Conservation (phyloP, 2,888 invertebrate species). For the Beris morrisii region DNA sequence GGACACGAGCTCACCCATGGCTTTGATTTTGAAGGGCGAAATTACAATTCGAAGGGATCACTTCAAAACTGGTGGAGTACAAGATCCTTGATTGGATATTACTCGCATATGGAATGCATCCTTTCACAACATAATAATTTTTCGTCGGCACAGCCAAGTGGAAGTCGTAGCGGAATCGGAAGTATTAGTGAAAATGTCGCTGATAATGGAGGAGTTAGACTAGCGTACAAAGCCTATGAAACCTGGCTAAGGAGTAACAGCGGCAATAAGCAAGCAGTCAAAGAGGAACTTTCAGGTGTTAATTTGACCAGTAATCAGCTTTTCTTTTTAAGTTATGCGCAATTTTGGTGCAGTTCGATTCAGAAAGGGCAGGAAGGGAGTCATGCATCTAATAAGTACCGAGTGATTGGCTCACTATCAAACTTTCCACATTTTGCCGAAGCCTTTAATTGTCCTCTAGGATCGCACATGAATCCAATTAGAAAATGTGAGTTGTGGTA, state of each 20-base stretch:
- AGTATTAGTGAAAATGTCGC: conserved; percentile 41
- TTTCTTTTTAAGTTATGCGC: conserved; percentile 43
- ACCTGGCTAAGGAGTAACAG: conserved; percentile 35
- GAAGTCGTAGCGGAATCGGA: conserved; percentile 10
- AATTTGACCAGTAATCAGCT: conserved; percentile 39
- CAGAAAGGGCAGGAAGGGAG: conserved; percentile 38
- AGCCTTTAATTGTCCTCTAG: conserved; percentile 39
- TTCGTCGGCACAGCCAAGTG: background rate
- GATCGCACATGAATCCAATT: conserved; percentile 32
- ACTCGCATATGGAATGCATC: conserved; percentile 40
- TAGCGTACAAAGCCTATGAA: conserved; percentile 40
- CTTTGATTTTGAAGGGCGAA: conserved; percentile 41
- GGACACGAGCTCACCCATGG: conserved; percentile 44
- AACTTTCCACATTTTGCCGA: conserved; percentile 40
- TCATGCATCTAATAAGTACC: conserved; percentile 41
- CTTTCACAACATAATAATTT: conserved; percentile 40
- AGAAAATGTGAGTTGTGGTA: conserved; percentile 20
- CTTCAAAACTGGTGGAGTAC: conserved; percentile 42
- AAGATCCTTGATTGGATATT: conserved; percentile 37
- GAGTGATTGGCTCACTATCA: conserved; percentile 40
- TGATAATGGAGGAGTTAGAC: conserved; percentile 42
- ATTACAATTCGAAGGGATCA: conserved; percentile 39
- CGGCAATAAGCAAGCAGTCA: background rate
- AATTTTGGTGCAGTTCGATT: conserved; percentile 41
- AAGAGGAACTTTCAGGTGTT: conserved; percentile 33